Percentiles rank a stretch among this genome's conserved stretches.
These are phyloP conservation scores for Andrena minutula DNA, from an alignment of 2,888 invertebrate species.

Conservation along the genomic window DNA sequence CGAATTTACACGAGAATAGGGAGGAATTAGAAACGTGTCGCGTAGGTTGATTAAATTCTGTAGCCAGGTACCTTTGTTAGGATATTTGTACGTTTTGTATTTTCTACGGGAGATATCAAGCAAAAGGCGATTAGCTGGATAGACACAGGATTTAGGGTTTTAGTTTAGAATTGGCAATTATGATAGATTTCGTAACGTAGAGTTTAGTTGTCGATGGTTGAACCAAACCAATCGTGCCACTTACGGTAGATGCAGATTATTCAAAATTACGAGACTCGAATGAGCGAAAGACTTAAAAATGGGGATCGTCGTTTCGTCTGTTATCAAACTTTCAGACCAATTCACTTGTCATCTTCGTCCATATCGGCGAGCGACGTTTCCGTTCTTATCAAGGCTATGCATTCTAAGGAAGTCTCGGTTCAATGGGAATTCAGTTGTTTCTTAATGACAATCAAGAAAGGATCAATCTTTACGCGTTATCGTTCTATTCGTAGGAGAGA, in stretches of 20 bases:
- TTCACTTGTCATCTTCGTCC: conserved; percentile 11
- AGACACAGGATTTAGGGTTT: conserved; percentile 10
- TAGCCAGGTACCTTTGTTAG: conserved; percentile 17
- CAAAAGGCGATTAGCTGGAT: background rate
- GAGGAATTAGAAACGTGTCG: conserved; percentile 6
- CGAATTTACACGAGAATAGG: conserved; percentile 4
- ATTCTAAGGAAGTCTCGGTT: background rate
- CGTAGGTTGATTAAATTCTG: conserved; percentile 35
- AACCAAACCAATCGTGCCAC: conserved; percentile 42
- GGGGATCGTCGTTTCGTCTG: conserved; percentile 5
- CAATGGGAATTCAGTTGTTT: conserved; percentile 32
- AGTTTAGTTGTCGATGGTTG: conserved; percentile 10
- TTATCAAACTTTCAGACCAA: conserved; percentile 42
- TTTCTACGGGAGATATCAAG: conserved; percentile 30
- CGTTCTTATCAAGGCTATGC: conserved; percentile 14
- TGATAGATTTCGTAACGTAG: conserved; percentile 25
- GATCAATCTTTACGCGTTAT: conserved; percentile 6
- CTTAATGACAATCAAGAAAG: conserved; percentile 33
- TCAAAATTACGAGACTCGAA: conserved; percentile 1
- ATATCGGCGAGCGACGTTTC: conserved; percentile 23
- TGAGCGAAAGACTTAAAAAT: background rate
- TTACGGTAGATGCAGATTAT: conserved; percentile 40
- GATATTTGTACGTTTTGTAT: conserved; percentile 52
- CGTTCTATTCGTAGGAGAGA: background rate
- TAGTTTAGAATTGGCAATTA: conserved; percentile 52